Percentiles rank a stretch among this genome's conserved stretches.
phyloP scores from a whole-genome alignment of 2,888 invertebrate species.

The Callinectes sapidus region DNA sequence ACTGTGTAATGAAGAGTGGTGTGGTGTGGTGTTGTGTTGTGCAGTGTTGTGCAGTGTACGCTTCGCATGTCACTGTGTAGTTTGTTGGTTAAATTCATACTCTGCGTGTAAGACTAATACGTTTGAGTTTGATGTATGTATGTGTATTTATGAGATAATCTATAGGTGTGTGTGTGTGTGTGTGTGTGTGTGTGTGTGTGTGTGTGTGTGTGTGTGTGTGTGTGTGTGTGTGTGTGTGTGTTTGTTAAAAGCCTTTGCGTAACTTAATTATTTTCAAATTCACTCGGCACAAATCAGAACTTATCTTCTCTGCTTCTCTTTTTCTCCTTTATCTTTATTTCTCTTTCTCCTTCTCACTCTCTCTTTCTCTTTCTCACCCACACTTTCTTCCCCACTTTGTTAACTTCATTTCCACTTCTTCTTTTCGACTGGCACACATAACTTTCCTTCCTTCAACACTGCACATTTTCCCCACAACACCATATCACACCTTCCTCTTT shows the following conservation, averaged over 20 bases:
- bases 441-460: no score
- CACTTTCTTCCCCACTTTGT: not conserved
- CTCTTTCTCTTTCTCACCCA: not conserved
- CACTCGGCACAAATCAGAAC: not conserved
- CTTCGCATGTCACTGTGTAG: not conserved
- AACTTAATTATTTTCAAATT: not conserved
- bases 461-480: no score
- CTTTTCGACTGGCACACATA: no score
- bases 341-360: not conserved
- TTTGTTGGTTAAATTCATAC: not conserved
- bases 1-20: no score
- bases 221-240: not conserved
- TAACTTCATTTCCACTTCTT: no score
- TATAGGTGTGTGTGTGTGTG: not conserved
- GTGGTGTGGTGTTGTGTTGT: not conserved
- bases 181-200: not conserved
- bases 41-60: not conserved
- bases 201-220: not conserved
- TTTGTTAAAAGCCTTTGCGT: not conserved
- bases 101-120: not conserved
- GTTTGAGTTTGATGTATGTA: not conserved
- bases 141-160: not conserved
- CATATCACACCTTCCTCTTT: no score
- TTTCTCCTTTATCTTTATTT: no score
- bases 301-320: not conserved